phyloP scores from a whole-genome alignment of 2,888 invertebrate species.

The Melanostoma scalare region DNA sequence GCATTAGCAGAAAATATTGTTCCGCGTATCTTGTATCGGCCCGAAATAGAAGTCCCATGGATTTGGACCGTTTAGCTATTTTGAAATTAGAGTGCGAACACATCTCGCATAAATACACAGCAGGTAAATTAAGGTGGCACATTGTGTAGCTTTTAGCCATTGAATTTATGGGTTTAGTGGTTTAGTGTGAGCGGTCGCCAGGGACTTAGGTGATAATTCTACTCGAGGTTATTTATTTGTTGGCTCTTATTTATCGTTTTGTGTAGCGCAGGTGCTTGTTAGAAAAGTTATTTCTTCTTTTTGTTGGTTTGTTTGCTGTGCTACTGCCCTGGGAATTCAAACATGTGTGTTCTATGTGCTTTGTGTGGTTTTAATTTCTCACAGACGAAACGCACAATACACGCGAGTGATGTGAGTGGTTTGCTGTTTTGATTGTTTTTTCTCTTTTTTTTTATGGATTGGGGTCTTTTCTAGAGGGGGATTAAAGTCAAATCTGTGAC shows the following conservation, averaged over 20 bases:
- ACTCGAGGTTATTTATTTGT: slow-evolving; percentile 29
- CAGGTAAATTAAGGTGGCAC: slow-evolving; percentile 22
- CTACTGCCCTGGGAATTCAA: background rate
- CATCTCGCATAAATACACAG: background rate
- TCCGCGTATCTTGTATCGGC: background rate
- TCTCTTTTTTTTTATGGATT: slow-evolving; percentile 2
- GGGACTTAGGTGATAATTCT: slow-evolving; percentile 46
- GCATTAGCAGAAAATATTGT: background rate
- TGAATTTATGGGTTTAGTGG: slow-evolving; percentile 52
- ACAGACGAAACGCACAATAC: background rate
- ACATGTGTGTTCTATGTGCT: background rate
- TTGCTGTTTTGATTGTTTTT: background rate
- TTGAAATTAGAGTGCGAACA: slow-evolving; percentile 17
- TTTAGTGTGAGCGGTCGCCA: slow-evolving; percentile 30
- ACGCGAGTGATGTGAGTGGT: background rate
- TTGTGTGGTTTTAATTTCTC: slow-evolving; percentile 14
- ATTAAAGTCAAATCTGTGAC: too few species aligned
- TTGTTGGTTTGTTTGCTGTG: background rate
- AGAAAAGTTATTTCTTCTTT: background rate
- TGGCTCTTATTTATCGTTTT: slow-evolving; percentile 24
- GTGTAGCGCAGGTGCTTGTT: slow-evolving; percentile 31
- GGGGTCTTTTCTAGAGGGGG: background rate
- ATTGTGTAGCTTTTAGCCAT: slow-evolving; percentile 29
- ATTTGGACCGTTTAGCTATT: slow-evolving; percentile 16
- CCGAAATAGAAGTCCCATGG: background rate